Base-by-base conservation (phyloP, 2,888 invertebrate genomes). In the Sialis lutaria region DNA sequence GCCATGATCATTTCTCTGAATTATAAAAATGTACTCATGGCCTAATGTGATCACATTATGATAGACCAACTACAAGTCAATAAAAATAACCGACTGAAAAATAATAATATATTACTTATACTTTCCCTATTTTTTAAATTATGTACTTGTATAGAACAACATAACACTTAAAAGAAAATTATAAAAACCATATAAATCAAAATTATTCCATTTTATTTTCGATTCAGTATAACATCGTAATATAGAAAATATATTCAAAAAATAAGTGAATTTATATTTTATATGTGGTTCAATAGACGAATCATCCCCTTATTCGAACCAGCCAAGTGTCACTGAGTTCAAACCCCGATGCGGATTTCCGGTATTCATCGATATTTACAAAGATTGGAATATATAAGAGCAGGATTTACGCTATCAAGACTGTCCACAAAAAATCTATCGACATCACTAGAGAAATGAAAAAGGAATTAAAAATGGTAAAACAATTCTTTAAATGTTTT, bases 301-400 rank as follows among this genome's bases (percentile, higher is more conserved):
- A 70, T 39, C 77, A 79, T 61, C 77, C 77, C 0, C 56, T 75
- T 47, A 79, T 84, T 46, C 73, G 88, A 42, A 86, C 87, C 50
- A 91, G 90, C 63, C 90, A 91, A 66, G 84, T 89, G 44, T 92
- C 91, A 1, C 70, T 92, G 50, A 88, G 85, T 58, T 92, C 91
- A n/a, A 90, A 90, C 65, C 86, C 86, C 0, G 90, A 91, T 62
- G 77, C 86, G 5, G 92, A 92, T 65, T 87, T 87, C 61, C 79
- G 90, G 31, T 89, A 88, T 63, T 87, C 88, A 0, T 86, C 86
- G 54, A 85, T 91, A 56, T 92, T 86, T 64, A 90, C 92, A 0
- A 85, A 87, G 58, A 84, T 93, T 40, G 92, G 90, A 6, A 74
- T 89, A 51, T 93, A 90, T 66, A 82, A 84, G 57, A 90, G 90